phyloP scores from a whole-genome alignment of 2,113 vertebrate genomes.

The Urocolius indicus region DNA sequence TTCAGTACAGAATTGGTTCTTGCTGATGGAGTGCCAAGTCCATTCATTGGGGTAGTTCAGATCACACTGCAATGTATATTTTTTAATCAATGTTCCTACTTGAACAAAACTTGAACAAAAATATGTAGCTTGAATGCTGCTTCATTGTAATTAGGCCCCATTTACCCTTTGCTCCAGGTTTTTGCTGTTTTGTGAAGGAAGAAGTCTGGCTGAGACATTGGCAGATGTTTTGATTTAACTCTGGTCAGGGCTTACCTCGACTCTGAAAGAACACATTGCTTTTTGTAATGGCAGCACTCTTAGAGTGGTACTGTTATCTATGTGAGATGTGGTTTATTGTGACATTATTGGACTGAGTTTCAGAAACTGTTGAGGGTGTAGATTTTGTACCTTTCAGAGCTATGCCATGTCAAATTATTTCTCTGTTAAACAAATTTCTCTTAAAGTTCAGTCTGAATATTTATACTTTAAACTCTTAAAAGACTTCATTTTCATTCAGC shows the following conservation, averaged over 20 bases:
- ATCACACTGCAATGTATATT: neutral
- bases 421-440: neutral
- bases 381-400: slow-evolving; percentile 32
- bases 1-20: neutral
- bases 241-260: neutral
- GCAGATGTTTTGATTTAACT: neutral
- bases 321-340: neutral
- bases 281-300: neutral
- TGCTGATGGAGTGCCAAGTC: neutral
- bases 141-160: slow-evolving; percentile 20
- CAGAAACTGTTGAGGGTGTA: neutral
- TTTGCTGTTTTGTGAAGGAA: slow-evolving; percentile 37
- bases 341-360: neutral
- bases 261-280: neutral
- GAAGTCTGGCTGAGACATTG: neutral
- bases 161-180: neutral
- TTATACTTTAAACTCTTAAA: neutral
- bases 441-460: neutral
- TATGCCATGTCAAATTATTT: neutral
- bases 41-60: neutral
- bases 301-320: neutral
- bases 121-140: slow-evolving; percentile 65
- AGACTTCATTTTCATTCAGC: neutral
- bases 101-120: slow-evolving; percentile 58
- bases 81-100: slow-evolving; percentile 80